phyloP scores from a whole-genome alignment of 2,113 vertebrate species.

The Eulacestoma nigropectus region DNA sequence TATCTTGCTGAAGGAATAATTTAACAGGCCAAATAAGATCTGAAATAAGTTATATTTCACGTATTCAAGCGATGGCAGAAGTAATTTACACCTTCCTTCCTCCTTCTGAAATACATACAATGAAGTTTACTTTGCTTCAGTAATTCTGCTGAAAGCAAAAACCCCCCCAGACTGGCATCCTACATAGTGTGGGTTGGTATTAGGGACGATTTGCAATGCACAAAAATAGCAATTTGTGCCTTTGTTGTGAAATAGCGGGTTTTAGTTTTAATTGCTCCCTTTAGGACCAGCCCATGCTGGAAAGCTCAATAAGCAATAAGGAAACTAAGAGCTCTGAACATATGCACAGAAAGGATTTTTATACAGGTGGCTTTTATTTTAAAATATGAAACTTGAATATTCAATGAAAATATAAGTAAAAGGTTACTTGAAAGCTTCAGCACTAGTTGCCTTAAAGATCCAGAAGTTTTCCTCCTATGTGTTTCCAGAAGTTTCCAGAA shows the following conservation, averaged over 20 bases:
- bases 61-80: neutral
- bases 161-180: neutral
- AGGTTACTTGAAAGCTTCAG: neutral
- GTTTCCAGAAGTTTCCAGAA: neutral
- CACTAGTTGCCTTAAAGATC: neutral
- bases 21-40: neutral
- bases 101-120: neutral
- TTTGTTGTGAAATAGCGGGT: neutral
- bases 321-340: neutral
- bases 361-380: neutral
- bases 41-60: neutral
- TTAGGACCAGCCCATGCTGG: neutral
- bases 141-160: neutral
- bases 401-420: neutral
- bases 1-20: neutral
- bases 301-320: neutral
- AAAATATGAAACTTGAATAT: neutral
- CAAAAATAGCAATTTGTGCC: neutral
- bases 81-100: neutral
- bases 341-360: neutral
- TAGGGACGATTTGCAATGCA: neutral
- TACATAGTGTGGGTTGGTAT: neutral
- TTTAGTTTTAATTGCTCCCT: slow-evolving; percentile 8
- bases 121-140: neutral
- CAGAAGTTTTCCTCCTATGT: neutral